Base-by-base conservation (phyloP, 2,888 invertebrate species). In the Scaptomyza parva region DNA sequence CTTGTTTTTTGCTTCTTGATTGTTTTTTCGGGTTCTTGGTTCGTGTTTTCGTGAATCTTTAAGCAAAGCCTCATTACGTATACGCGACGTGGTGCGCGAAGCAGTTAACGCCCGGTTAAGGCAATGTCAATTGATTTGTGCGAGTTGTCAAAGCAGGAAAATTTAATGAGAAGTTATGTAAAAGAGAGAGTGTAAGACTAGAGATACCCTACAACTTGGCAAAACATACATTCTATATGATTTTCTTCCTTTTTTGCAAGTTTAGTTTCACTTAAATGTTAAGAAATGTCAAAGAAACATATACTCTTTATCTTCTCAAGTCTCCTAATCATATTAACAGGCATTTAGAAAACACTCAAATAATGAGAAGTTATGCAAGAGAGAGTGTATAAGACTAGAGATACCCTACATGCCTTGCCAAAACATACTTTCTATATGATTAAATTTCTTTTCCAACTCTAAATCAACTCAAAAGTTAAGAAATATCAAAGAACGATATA, bases 51-150 rank as follows among this genome's bases (percentile, higher is more conserved):
- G 41, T 35, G 8, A 17, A 45, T 54, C 63, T 69, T 80, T 52
- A 75, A 52, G 60, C 68, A 51, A 71, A 57, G 65, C 67, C 87
- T 84, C 73, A 87, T 84, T 87, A 84, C 73, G 87, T 87, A 87
- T 82, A 87, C 83, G 86, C 85, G 62, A 60, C 72, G 77, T 78
- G 59, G 45, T 58, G 70, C 86, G 80, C 76, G 81, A n/a, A n/a
- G n/a, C 76, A 78, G 64, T 69, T 78, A 70, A 80, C 65, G 83
- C 76, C 76, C 50, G 71, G 68, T 53, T 72, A 72, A 53, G 53
- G 55, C 57, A 47, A 45, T 18, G 61, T 59, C 79, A 86, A 85
- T 85, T 84, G 83, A 85, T 87, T 86, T 81, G 73, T 17, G 8
- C 17, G n/a, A n/a, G 35, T 68, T 63, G 69, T 50, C 50, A 17